Conservation (phyloP, 2,797 vertebrate species). For the Malurus splendens region DNA sequence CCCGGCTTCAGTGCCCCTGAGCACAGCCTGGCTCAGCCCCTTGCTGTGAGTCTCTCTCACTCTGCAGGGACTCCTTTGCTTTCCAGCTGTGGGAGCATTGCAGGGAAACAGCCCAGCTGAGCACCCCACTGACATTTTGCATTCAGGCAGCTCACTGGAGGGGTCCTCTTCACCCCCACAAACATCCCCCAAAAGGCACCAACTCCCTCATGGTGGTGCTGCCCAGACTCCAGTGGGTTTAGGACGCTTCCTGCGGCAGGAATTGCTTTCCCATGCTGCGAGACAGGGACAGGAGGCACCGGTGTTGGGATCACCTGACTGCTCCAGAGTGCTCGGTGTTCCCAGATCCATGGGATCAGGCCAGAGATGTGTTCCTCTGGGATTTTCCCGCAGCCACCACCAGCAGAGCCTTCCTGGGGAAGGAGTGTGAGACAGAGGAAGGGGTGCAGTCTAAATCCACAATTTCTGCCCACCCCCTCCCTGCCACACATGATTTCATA, state of each 20-base stretch:
- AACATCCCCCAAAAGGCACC: not conserved
- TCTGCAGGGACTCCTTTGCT: not conserved
- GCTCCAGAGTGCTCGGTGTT: rapidly evolving
- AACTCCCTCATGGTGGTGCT: not conserved
- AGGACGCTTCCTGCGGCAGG: not conserved
- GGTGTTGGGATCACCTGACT: rapidly evolving
- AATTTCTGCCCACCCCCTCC: not conserved
- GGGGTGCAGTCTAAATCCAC: not conserved
- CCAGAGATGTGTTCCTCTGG: not conserved
- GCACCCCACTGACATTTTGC: not conserved
- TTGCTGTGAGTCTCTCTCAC: rapidly evolving
- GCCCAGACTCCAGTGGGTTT: rapidly evolving
- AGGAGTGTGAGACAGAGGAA: not conserved
- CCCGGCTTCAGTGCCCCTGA: rapidly evolving
- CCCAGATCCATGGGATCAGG: not conserved
- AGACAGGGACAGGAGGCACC: not conserved
- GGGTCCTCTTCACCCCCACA: not conserved
- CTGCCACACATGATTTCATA: not conserved
- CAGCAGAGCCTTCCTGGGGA: not conserved
- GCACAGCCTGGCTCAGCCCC: not conserved
- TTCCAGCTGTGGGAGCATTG: rapidly evolving
- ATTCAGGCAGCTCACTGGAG: not conserved
- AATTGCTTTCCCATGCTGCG: not conserved
- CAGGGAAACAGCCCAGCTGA: not conserved
- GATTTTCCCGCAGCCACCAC: not conserved